phyloP scores from a whole-genome alignment of 1,140 invertebrate species.

The Platyura marginata region DNA sequence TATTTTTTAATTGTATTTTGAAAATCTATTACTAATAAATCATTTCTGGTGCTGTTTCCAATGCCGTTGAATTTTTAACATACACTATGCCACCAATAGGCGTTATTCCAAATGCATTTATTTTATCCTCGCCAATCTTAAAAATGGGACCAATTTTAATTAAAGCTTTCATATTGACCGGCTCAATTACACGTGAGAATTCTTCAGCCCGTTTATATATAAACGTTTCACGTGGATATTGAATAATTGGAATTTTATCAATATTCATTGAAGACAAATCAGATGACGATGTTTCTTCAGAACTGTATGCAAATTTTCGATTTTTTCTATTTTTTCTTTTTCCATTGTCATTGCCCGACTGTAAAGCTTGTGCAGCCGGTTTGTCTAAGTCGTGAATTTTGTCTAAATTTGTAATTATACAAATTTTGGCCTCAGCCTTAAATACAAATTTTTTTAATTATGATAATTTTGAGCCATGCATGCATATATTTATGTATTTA shows the following conservation, averaged over 20 bases:
- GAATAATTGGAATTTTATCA: neutral
- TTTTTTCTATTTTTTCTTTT: conserved; percentile 8
- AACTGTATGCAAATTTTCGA: conserved; percentile 4
- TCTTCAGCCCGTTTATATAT: too few relatives aligned
- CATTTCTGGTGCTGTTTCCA: too few relatives aligned
- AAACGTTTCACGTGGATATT: too few relatives aligned
- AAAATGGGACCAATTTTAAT: conserved; percentile 7
- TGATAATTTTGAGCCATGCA: too few relatives aligned
- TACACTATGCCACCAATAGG: conserved; percentile 33
- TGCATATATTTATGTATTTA: too few relatives aligned
- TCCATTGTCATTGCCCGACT: neutral
- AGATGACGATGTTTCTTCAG: conserved; percentile 3
- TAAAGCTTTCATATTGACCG: too few relatives aligned
- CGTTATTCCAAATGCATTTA: conserved; percentile 31
- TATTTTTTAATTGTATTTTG: too few relatives aligned
- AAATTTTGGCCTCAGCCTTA: conserved; percentile 13
- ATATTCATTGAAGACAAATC: neutral
- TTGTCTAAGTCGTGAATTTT: conserved; percentile 13
- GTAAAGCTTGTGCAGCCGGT: conserved; percentile 7
- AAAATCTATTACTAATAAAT: too few relatives aligned
- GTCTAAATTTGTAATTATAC: conserved; percentile 7
- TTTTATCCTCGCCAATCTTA: conserved; percentile 13
- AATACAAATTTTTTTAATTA: too few relatives aligned
- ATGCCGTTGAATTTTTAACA: conserved; percentile 26
- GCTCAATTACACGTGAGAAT: too few relatives aligned